Conservation (phyloP, 2,888 invertebrate species). For the Eledona agricola region DNA sequence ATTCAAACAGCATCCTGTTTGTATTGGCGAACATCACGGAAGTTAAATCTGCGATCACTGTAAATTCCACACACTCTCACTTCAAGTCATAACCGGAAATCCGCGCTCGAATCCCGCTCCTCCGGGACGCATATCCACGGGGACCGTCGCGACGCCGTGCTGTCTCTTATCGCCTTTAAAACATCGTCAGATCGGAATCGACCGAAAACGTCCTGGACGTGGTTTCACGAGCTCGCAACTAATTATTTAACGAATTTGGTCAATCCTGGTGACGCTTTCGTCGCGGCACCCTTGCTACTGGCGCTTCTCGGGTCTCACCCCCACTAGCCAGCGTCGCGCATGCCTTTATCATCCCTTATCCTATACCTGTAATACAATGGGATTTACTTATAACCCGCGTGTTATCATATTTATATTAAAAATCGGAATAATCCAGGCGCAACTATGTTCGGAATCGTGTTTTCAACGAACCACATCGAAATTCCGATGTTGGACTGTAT, state of each 20-base stretch:
- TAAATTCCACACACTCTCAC: conserved; percentile 38
- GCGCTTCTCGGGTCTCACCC: conserved; percentile 55
- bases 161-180: no score
- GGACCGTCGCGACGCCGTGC: no score
- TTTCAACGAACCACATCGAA: not conserved
- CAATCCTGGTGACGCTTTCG: conserved; percentile 51
- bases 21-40: conserved; percentile 26
- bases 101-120: conserved; percentile 10
- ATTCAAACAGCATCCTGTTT: conserved; percentile 36
- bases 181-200: no score
- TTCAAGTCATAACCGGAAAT: conserved; percentile 38
- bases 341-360: conserved; percentile 48
- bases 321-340: conserved; percentile 54
- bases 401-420: conserved; percentile 9
- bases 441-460: not conserved
- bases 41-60: conserved; percentile 26
- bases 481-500: conserved; percentile 6
- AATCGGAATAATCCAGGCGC: not conserved
- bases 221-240: conserved; percentile 21
- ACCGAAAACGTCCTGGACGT: no score
- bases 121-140: conserved; percentile 17
- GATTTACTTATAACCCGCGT: conserved; percentile 41
- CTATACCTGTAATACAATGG: conserved; percentile 52
- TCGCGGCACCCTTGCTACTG: conserved; percentile 57
- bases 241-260: conserved; percentile 48